A percentile compares a stretch with the other conserved stretches of the same genome.
phyloP scores from a whole-genome alignment of 2,797 vertebrate genomes.

The Anguilla pacifica region DNA sequence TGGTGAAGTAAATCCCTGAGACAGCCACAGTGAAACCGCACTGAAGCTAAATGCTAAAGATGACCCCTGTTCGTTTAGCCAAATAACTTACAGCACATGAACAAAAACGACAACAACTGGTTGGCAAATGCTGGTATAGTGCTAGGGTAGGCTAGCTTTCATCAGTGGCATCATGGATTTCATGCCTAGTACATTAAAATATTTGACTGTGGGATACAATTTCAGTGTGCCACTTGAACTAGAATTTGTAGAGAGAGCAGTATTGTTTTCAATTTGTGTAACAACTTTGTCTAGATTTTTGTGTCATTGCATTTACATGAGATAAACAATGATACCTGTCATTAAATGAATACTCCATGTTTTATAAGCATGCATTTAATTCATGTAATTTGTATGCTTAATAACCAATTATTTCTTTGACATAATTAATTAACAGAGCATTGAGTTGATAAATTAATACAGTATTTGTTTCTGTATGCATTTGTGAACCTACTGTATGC shows the following conservation, averaged over 20 bases:
- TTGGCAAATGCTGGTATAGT: not conserved
- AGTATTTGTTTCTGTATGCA: not conserved
- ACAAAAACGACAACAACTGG: not conserved
- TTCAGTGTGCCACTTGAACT: not conserved
- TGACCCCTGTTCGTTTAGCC: not conserved
- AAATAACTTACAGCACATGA: not conserved
- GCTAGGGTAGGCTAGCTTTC: not conserved
- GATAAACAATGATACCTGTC: not conserved
- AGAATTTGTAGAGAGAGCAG: not conserved
- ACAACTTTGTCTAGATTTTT: not conserved
- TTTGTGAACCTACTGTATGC: not conserved
- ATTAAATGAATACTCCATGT: not conserved
- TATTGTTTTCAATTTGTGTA: not conserved
- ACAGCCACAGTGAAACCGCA: not conserved
- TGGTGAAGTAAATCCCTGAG: constrained; percentile 19
- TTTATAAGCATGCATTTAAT: too few species aligned
- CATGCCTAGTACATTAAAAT: not conserved
- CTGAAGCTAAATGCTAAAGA: not conserved
- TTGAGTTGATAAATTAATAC: too few species aligned
- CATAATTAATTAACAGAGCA: too few species aligned
- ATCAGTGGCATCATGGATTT: not conserved
- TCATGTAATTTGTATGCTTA: too few species aligned
- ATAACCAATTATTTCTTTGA: too few species aligned
- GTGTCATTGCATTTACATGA: not conserved
- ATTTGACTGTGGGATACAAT: not conserved